Base-by-base conservation (phyloP, 2,113 vertebrate genomes). In the Aegithalos caudatus region DNA sequence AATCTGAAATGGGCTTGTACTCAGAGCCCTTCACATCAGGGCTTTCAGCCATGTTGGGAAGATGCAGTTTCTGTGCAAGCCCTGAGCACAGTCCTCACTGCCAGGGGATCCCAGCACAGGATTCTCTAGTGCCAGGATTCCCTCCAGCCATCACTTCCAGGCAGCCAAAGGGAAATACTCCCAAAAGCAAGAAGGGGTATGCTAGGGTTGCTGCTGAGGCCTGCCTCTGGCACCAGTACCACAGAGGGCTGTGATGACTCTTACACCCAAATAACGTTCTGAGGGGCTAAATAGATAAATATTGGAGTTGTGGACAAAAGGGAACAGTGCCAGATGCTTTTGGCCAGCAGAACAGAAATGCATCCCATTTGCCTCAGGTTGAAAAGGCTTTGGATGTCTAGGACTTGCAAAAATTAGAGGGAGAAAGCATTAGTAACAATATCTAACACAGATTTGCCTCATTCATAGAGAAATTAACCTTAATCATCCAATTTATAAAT, bases 401-500 rank as follows among this genome's bases (percentile, higher is more conserved):
- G 35, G 78, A 35, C 37, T 91, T 74, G 61, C 37, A 67, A 82
- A 95, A 93, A 70, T 85, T 50, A 78, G n/a, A 72, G 67, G 66
- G 77, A 90, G 82, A 42, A 94, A 92, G 51, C 3, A 1, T 57
- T 74, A 67, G 40, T 58, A 87, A 85, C 1, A 14, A 24, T 53
- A 65, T 88, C 64, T 74, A 90, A 88, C 61, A 83, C 62, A 37
- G 69, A 84, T 86, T 92, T 88, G 27, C 87, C 84, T 94, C 35
- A 54, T 88, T 91, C 53, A 61, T 38, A 54, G 70, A 38, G 27
- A 88, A 94, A 97, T 97, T 95, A 95, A 85, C 54, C 76, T 64
- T 89, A 90, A 94, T 96, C 57, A 66, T 56, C 64, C 86, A 89
- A 95, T 95, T 96, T 93, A 72, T 79, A 95, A 92, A 92, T 83